Conservation (phyloP, 1,140 invertebrate genomes). For the Danaus plexippus region DNA sequence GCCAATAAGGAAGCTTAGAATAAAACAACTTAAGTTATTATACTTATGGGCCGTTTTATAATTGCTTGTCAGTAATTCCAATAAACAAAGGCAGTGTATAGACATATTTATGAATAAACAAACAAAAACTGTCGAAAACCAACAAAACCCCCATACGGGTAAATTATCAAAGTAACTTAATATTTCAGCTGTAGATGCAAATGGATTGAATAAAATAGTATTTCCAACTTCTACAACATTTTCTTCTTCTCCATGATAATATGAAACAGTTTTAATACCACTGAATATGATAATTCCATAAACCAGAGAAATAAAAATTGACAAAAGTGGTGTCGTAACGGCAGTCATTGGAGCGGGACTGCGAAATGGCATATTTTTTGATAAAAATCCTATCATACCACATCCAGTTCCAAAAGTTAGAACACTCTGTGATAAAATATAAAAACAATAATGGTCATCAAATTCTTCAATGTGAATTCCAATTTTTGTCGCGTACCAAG, state of each 20-base stretch:
- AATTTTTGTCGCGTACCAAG: slow-evolving; percentile 47
- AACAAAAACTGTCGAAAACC: slow-evolving; percentile 41
- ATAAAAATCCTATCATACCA: slow-evolving; percentile 48
- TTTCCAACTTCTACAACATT: slow-evolving; percentile 44
- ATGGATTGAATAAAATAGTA: slow-evolving; percentile 40
- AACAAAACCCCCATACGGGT: slow-evolving; percentile 48
- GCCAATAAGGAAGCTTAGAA: slow-evolving; percentile 26
- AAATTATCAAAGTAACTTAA: slow-evolving; percentile 42
- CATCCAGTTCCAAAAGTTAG: slow-evolving; percentile 42
- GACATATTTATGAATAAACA: slow-evolving; percentile 42
- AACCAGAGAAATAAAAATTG: slow-evolving; percentile 36
- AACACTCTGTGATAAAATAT: slow-evolving; percentile 34
- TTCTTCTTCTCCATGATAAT: slow-evolving; percentile 53
- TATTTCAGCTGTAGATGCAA: slow-evolving; percentile 48
- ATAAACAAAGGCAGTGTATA: slow-evolving; percentile 44
- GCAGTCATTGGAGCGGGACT: slow-evolving; percentile 56
- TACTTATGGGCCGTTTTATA: slow-evolving; percentile 25
- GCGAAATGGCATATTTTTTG: slow-evolving; percentile 42
- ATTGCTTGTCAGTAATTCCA: slow-evolving; percentile 26
- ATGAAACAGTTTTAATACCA: slow-evolving; percentile 55
- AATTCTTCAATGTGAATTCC: slow-evolving; percentile 33
- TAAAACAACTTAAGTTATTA: slow-evolving; percentile 26
- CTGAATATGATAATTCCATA: slow-evolving; percentile 43
- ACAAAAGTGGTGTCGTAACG: slow-evolving; percentile 35
- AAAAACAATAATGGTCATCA: slow-evolving; percentile 25